phyloP scores from a whole-genome alignment of 2,797 vertebrate species.

The Kryptopterus vitreolus region DNA sequence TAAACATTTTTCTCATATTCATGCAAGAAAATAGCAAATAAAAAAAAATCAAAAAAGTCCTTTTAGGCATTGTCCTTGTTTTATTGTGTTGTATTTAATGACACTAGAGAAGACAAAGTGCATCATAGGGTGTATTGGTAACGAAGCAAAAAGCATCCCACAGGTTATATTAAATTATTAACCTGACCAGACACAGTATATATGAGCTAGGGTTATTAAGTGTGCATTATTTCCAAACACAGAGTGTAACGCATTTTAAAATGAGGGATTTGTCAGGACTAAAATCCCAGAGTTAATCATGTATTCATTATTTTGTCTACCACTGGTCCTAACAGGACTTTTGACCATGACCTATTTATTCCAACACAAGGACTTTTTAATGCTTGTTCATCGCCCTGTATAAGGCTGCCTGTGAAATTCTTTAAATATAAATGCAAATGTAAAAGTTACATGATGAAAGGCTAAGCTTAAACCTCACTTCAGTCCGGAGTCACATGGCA shows the following conservation, averaged over 20 bases:
- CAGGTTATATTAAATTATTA: too few species aligned
- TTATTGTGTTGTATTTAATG: neutral
- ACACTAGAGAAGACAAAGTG: neutral
- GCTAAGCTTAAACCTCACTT: neutral
- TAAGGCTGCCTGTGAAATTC: neutral
- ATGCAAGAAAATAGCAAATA: neutral
- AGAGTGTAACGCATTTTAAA: neutral
- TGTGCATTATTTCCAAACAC: neutral
- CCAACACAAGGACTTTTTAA: neutral
- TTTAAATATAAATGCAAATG: constrained; percentile 4
- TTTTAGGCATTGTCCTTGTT: neutral
- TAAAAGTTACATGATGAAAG: neutral
- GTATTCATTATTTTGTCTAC: neutral
- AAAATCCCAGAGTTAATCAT: neutral
- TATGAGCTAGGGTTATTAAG: neutral
- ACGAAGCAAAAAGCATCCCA: neutral
- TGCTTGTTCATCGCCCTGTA: neutral
- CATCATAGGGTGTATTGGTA: neutral
- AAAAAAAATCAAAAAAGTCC: neutral
- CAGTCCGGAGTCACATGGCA: neutral
- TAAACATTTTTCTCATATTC: neutral
- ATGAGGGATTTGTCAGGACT: neutral
- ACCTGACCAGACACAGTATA: neutral
- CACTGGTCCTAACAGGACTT: neutral
- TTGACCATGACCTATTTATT: neutral